Evolutionary conservation across 2,797 vertebrate species (phyloP).

Genomic region (Clarias platycephalus): DNA sequence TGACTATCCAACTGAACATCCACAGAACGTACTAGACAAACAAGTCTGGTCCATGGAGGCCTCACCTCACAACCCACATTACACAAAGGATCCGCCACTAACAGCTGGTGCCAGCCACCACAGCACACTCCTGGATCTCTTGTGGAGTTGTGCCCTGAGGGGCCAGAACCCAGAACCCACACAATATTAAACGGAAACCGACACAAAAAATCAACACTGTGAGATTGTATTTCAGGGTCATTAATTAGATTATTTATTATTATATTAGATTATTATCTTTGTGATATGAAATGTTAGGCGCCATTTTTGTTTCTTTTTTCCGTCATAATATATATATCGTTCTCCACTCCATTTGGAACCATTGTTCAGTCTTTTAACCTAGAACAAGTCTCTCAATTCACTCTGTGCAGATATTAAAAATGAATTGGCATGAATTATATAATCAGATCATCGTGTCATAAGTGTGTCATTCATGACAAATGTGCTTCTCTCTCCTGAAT

Average conservation of each 20-base stretch:
- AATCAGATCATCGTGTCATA: constrained; percentile 31
- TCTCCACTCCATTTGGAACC: neutral
- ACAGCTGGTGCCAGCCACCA: too few species aligned
- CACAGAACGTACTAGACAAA: too few species aligned
- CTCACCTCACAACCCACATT: too few species aligned
- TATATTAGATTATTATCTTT: too few species aligned
- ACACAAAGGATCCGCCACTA: too few species aligned
- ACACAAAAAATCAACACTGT: neutral
- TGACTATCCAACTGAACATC: too few species aligned
- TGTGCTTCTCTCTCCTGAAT: constrained; percentile 36
- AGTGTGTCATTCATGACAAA: constrained; percentile 46
- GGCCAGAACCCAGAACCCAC: too few species aligned
- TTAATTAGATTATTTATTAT: neutral
- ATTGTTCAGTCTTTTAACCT: constrained; percentile 40
- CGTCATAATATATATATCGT: neutral
- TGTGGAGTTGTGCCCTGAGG: too few species aligned
- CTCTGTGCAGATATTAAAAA: constrained; percentile 49
- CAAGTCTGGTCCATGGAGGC: too few species aligned
- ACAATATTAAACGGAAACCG: too few species aligned
- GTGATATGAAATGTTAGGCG: neutral
- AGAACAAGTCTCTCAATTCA: constrained; percentile 49
- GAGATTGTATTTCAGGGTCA: neutral
- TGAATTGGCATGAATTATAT: constrained; percentile 47
- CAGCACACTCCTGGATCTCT: too few species aligned
- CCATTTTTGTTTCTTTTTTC: neutral